Evolutionary conservation across 2,888 invertebrate species (phyloP), one percentile per base, ranked within the genome.

Genomic region (Phragmatobia fuliginosa): DNA sequence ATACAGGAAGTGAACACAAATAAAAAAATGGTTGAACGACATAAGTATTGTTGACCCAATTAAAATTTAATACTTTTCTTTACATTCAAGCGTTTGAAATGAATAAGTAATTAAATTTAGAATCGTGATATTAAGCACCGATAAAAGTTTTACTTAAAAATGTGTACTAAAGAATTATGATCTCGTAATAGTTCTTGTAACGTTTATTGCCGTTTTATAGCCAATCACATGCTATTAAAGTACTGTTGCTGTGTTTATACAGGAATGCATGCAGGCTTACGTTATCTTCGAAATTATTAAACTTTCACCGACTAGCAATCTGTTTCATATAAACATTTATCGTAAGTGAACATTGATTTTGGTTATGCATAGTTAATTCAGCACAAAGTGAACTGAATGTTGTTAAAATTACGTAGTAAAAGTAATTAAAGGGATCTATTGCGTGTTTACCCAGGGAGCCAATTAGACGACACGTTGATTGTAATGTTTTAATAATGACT

Each of bases 131-230:
- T 62, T 60, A 70, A 67, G 56, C 41, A 41, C 62, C 62, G 28
- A 74, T 69, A 18, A 28, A 33, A 67, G 59, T 71, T 75, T 72
- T 68, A 78, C 65, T 25, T 59, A 21, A 58, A 14, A 56, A 58
- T 32, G 31, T 63, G 63, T 28, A 21, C 59, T 68, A 59, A 49
- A 33, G 49, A 68, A 64, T 63, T 68, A 68, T 68, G 59, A 68
- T 33, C 60, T 36, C 64, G 60, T 59, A 68, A 64, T 21, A 38
- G 56, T 38, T 32, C 11, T 45, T 31, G 59, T 64, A 33, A 56
- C 70, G 68, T 78, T 76, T 75, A 80, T 77, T 67, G 65, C 72
- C 59, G 62, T 78, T 80, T 80, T 80, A 80, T 73, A 68, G 70
- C 64, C 68, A 67, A 75, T 76, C 73, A 78, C 68, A 73, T 78